Evolutionary conservation across 2,888 invertebrate species (phyloP).

Genomic region (Elegia similella): DNA sequence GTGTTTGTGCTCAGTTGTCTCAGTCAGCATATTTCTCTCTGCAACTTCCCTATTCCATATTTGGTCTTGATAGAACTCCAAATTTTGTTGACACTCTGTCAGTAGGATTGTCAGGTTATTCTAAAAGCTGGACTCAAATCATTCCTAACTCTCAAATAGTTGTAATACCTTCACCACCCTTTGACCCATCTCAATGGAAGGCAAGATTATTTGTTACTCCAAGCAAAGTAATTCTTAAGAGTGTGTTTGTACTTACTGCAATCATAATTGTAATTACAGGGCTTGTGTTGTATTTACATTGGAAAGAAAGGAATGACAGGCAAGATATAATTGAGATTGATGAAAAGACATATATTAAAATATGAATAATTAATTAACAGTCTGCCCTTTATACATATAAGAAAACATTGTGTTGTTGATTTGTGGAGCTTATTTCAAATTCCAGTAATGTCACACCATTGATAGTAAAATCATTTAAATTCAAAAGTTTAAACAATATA

Average conservation of each 20-base stretch:
- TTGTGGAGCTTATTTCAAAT: too few relatives aligned
- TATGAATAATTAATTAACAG: constrained; percentile 34
- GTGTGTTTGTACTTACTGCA: constrained; percentile 92
- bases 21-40: constrained; percentile 96
- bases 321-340: constrained; percentile 75
- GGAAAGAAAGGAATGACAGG: constrained; percentile 87
- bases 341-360: constrained; percentile 70
- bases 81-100: constrained; percentile 96
- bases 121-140: constrained; percentile 92
- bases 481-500: too few relatives aligned
- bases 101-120: constrained; percentile 88
- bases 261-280: constrained; percentile 92
- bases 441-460: too few relatives aligned
- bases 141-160: constrained; percentile 99
- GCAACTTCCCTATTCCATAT: constrained; percentile 97
- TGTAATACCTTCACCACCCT: constrained; percentile 92
- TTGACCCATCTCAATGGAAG: constrained; percentile 90
- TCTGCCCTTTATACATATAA: too few relatives aligned
- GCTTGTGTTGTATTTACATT: constrained; percentile 93
- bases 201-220: constrained; percentile 97
- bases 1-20: constrained; percentile 92
- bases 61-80: constrained; percentile 98
- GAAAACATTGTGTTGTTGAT: too few relatives aligned
- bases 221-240: constrained; percentile 95
- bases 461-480: too few relatives aligned